A percentile compares a stretch with the other conserved stretches of the same genome.
Evolutionary conservation across 1,140 invertebrate genomes (phyloP).

Genomic region (Campoletis sonorensis): DNA sequence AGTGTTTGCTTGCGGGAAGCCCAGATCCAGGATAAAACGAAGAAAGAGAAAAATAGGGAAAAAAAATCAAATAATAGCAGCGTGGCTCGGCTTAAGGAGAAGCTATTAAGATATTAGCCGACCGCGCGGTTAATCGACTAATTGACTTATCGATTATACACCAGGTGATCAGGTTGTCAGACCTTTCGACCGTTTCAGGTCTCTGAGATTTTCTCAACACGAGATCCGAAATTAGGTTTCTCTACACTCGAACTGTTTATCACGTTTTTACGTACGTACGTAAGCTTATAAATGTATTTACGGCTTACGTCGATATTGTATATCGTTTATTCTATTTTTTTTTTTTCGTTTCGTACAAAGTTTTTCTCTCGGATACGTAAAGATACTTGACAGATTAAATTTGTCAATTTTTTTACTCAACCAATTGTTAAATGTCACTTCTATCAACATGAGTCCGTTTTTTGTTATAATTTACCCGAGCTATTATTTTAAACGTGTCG

Average conservation of each 20-base stretch:
- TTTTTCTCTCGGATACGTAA: not conserved
- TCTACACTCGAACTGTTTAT: slow-evolving; percentile 3
- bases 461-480: no score
- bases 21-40: not conserved
- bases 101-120: slow-evolving; percentile 41
- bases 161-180: slow-evolving; percentile 12
- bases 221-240: slow-evolving; percentile 4
- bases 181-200: slow-evolving; percentile 10
- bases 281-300: not conserved
- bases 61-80: no score
- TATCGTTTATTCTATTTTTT: no score
- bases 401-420: not conserved
- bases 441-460: no score
- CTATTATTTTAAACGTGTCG: no score
- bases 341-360: no score
- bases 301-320: no score
- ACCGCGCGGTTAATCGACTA: slow-evolving; percentile 39
- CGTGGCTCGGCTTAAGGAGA: not conserved
- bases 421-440: no score
- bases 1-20: not conserved
- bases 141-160: slow-evolving; percentile 43
- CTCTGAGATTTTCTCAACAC: slow-evolving; percentile 16
- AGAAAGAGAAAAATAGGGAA: not conserved
- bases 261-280: not conserved
- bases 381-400: no score